phyloP scores from a whole-genome alignment of 2,113 vertebrate species.

The Campylomormyrus numenius region DNA sequence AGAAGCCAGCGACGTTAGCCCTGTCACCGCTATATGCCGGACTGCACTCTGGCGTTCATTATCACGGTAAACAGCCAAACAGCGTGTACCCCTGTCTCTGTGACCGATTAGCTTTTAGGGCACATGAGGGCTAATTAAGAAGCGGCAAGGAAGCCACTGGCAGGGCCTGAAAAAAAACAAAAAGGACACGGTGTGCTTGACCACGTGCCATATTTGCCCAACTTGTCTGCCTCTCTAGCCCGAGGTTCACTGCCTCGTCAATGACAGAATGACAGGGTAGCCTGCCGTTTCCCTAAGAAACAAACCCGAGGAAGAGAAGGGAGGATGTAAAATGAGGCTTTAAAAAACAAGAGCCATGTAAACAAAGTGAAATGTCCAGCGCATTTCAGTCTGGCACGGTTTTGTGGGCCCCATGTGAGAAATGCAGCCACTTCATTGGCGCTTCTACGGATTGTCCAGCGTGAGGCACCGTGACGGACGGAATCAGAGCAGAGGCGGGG shows the following conservation, averaged over 20 bases:
- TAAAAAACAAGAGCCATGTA: background rate
- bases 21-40: background rate
- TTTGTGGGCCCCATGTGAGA: background rate
- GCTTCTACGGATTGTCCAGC: background rate
- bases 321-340: background rate
- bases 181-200: background rate
- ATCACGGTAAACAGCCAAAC: background rate
- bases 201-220: background rate
- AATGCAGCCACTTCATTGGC: background rate
- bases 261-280: background rate
- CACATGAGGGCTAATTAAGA: background rate
- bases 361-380: background rate
- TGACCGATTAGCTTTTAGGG: background rate
- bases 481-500: background rate
- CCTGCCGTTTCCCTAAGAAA: background rate
- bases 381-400: background rate
- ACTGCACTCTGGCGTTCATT: background rate
- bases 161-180: background rate
- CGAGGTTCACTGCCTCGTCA: background rate
- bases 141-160: background rate
- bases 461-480: background rate
- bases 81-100: background rate
- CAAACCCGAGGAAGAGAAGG: background rate
- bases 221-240: background rate
- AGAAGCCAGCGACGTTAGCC: background rate